phyloP scores from a whole-genome alignment of 2,888 invertebrate genomes.

The Meloe dianella region DNA sequence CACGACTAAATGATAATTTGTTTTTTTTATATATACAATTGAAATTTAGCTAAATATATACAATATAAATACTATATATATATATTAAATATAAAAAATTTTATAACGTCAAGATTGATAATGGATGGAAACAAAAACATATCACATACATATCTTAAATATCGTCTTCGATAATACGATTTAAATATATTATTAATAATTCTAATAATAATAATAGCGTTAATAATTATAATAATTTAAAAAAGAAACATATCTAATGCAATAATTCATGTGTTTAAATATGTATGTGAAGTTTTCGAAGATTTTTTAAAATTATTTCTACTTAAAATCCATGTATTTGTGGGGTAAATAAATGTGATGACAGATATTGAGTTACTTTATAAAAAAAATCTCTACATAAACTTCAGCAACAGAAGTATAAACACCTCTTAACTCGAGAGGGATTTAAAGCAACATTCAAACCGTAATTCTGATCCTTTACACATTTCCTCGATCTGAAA shows the following conservation, averaged over 20 bases:
- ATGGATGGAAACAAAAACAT: constrained; percentile 13
- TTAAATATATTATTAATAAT: no score
- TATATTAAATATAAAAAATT: constrained; percentile 22
- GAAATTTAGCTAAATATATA: constrained; percentile 42
- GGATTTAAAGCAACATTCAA: no score
- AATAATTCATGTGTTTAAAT: constrained; percentile 42
- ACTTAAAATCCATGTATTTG: constrained; percentile 51
- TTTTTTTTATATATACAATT: constrained; percentile 48
- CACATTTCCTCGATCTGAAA: no score
- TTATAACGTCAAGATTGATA: background rate
- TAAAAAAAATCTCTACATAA: no score
- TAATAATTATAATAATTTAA: constrained; percentile 24
- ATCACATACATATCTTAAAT: constrained; percentile 40
- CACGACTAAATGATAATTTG: constrained; percentile 43
- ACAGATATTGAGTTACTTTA: constrained; percentile 40
- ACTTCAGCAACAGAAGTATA: no score
- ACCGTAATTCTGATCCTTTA: no score
- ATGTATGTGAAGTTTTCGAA: constrained; percentile 37
- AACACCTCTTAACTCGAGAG: no score
- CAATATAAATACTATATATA: background rate
- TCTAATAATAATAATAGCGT: no score
- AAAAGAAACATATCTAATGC: constrained; percentile 41
- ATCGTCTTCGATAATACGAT: no score
- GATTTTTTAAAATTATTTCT: constrained; percentile 48
- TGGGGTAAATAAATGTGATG: constrained; percentile 54